phyloP scores from a whole-genome alignment of 2,888 invertebrate species.

The Phengaris alcon region DNA sequence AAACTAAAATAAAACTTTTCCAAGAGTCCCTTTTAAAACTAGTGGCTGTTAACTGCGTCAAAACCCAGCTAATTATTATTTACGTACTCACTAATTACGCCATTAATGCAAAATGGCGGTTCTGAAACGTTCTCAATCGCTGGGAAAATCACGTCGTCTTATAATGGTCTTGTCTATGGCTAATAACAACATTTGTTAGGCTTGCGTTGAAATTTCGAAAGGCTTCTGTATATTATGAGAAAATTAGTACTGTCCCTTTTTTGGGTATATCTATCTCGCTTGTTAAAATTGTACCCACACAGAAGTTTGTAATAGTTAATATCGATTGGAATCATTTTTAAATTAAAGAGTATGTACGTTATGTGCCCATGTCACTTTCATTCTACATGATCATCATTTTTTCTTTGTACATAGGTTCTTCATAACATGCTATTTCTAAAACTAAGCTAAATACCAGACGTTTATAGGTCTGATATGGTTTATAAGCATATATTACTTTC shows the following conservation, averaged over 20 bases:
- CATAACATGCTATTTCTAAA: no score
- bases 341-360: no score
- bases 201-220: not conserved
- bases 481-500: no score
- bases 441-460: no score
- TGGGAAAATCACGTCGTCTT: constrained; percentile 6
- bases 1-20: not conserved
- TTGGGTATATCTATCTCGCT: not conserved
- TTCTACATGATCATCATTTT: no score
- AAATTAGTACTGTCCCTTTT: not conserved
- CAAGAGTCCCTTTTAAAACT: not conserved
- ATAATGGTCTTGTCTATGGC: not conserved
- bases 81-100: constrained; percentile 19
- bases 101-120: constrained; percentile 12
- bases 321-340: no score
- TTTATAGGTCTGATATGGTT: no score
- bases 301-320: no score
- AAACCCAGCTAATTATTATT: constrained; percentile 4
- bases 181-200: constrained; percentile 17
- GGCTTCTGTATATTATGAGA: not conserved
- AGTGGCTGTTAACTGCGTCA: not conserved
- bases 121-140: not conserved
- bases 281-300: not conserved
- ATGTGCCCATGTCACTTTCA: no score
- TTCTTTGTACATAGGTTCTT: no score